Evolutionary conservation across 2,113 vertebrate genomes (phyloP), one percentile per base, ranked within the genome.

Genomic region (Neomonachus schauinslandi): DNA sequence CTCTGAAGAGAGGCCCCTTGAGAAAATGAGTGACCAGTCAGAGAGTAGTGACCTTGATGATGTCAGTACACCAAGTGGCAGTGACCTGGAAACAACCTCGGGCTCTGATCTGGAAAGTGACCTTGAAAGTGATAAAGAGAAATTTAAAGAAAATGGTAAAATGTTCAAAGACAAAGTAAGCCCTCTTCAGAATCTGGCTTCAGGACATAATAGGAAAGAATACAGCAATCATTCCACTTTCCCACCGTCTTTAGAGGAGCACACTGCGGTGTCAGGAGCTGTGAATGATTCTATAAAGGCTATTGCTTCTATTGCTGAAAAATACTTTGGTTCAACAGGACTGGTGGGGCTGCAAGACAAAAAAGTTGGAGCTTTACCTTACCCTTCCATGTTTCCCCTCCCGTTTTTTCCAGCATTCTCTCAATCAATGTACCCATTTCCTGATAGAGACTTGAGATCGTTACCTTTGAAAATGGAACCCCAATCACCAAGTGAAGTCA

Each of bases 231-330:
- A 99, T 98, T 99, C 99, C 96, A 99, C 99, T 97, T 99, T 99
- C 97, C 99, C 99, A 95, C 99, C 99, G 98, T 99, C 99, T 98
- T 99, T 99, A 99, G 99, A 99, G 96, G 99, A 99, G 98, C 99
- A 99, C 97, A 99, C 99, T 96, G 99, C 99, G 87, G 99, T 99
- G 98, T 99, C 99, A 96, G 99, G 99, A 98, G 99, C 99, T 96
- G 99, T 99, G 97, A 99, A 99, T 99, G 99, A 99, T 99, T 99
- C 99, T 99, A 99, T 99, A 99, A 99, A 99, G 98, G 99, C 99
- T 98, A 99, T 99, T 98, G 99, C 99, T 98, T 99, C 99, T 98
- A 99, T 99, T 98, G 99, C 99, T 97, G 99, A 99, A 98, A 99
- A 99, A 99, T 99, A 99, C 99, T 99, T 99, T 99, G 99, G 99